These are phyloP conservation scores for Tribolium freemani DNA, from an alignment of 2,888 invertebrate genomes.

Conservation along the genomic window DNA sequence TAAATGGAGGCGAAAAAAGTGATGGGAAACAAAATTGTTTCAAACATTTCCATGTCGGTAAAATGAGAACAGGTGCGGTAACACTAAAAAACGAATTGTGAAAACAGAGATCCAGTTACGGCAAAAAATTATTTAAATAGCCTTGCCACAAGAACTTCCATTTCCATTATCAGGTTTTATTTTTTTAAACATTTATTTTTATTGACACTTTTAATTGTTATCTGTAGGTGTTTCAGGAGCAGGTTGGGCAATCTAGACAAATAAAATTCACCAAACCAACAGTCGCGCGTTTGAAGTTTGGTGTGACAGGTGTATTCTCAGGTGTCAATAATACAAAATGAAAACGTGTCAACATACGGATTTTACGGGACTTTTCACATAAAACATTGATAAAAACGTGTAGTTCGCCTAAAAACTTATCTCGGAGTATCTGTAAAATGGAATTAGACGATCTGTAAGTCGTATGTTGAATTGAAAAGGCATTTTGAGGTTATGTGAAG, in stretches of 20 bases:
- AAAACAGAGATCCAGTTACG: too few relatives aligned
- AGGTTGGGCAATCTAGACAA: background rate
- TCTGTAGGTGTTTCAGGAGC: background rate
- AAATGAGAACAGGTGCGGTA: background rate
- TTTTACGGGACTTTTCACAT: background rate
- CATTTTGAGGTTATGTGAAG: background rate
- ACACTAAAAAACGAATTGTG: background rate
- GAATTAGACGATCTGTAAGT: conserved; percentile 42
- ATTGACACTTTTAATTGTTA: background rate
- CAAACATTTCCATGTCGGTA: background rate
- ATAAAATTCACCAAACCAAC: background rate
- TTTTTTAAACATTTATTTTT: background rate
- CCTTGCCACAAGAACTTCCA: too few relatives aligned
- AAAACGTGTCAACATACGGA: background rate
- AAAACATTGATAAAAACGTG: background rate
- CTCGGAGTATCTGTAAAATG: conserved; percentile 8
- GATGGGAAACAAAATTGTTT: too few relatives aligned
- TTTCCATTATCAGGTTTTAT: too few relatives aligned
- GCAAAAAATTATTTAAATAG: too few relatives aligned
- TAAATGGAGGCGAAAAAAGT: too few relatives aligned
- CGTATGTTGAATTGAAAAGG: background rate
- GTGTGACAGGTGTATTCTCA: background rate
- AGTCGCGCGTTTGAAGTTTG: background rate
- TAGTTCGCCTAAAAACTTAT: background rate
- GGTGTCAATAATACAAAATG: background rate